A percentile compares a stretch with the other conserved stretches of the same genome.
Evolutionary conservation across 2,888 invertebrate genomes (phyloP).

Genomic region (Tetheella fluctuosa): DNA sequence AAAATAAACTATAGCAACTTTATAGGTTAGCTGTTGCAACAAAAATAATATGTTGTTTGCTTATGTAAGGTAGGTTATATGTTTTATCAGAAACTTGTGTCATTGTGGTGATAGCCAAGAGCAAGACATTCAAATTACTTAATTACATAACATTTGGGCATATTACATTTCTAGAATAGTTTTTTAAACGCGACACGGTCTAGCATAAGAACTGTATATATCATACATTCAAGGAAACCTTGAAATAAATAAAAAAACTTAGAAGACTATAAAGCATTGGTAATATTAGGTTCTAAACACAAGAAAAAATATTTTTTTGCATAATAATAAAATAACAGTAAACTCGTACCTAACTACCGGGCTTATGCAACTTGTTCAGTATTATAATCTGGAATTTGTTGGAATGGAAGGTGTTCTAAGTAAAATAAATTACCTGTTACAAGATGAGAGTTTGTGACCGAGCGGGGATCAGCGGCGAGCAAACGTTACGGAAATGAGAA

Average conservation of each 20-base stretch:
- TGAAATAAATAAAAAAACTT: too few species aligned
- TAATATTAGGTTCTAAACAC: too few species aligned
- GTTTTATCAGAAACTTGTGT: neutral
- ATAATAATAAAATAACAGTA: slow-evolving; percentile 4
- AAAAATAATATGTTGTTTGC: neutral
- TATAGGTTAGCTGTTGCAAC: neutral
- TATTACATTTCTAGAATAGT: too few species aligned
- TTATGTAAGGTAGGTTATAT: neutral
- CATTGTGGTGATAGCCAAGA: too few species aligned
- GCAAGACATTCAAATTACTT: too few species aligned
- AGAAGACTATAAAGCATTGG: too few species aligned
- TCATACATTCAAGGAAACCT: too few species aligned
- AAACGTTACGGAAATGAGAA: slow-evolving; percentile 65
- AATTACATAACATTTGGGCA: too few species aligned
- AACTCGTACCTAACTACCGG: neutral
- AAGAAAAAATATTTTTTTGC: neutral
- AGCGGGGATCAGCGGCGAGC: slow-evolving; percentile 50
- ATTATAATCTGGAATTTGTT: slow-evolving; percentile 55
- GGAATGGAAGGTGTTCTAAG: slow-evolving; percentile 59
- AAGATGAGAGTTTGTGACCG: slow-evolving; percentile 58
- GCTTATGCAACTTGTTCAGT: slow-evolving; percentile 22
- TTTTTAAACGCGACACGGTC: too few species aligned
- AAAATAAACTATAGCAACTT: slow-evolving; percentile 40
- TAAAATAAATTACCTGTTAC: slow-evolving; percentile 67
- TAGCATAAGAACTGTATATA: too few species aligned